Evolutionary conservation across 2,888 invertebrate species (phyloP), one percentile per base, ranked within the genome.

Genomic region (Drosophila mulleri): DNA sequence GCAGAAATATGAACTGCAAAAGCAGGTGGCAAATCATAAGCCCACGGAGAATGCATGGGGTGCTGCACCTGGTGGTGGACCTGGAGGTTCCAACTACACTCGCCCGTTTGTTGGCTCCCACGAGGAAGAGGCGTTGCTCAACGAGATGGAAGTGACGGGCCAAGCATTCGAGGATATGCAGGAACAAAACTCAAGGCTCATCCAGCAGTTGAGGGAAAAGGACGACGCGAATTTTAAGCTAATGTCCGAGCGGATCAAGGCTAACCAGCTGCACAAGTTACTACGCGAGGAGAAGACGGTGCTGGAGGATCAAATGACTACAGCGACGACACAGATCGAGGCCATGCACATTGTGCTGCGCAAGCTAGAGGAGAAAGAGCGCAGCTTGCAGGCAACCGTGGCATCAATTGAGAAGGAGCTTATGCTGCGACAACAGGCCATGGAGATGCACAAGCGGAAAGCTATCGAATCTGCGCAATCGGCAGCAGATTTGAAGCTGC

Each of bases 91-190:
- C 23, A 91, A 90, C 86, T 95, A 95, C 91, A 94, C 95, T 29
- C 91, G 96, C 35, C 95, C 96, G 0, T 96, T 96, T 90, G 96
- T 96, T 0, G 96, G 96, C 2, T 96, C 96, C 0, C 95, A 95
- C 90, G 98, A 99, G 92, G 99, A 99, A 93, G 99, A 99, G 91
- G 98, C 98, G 0, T 94, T 99, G 58, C 94, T 99, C 18, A 99
- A 98, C 92, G 99, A 99, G 93, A 99, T 99, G 98, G 99, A 99
- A 92, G 98, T 98, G 4, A 99, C 99, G 0, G 99, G 99, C 0
- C 99, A 99, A 93, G 99, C 99, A 1, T 98, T 98, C 91, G 99
- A 99, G 92, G 99, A 99, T 91, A 98, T 99, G 98, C 99, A 99
- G 93, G 99, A 99, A 90, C 99, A 99, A 94, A 99, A 99, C 93